phyloP scores from a whole-genome alignment of 2,797 vertebrate genomes.

The Chrosomus eos region DNA sequence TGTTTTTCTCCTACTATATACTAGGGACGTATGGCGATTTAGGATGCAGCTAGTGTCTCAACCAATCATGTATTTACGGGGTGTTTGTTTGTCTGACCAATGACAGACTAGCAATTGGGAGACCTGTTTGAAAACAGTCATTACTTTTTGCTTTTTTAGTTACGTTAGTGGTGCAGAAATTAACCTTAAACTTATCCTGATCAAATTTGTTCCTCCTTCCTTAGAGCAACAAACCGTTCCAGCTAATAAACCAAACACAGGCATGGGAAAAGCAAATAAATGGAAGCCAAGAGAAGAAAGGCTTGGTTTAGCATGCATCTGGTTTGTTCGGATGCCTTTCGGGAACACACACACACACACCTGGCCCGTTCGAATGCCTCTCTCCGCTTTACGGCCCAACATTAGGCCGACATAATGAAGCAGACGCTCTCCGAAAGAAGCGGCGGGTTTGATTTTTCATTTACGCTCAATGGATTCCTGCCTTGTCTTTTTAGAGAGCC shows the following conservation, averaged over 20 bases:
- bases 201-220: constrained; percentile 89
- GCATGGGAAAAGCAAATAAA: constrained; percentile 11
- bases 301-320: constrained; percentile 29
- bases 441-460: constrained; percentile 56
- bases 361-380: constrained; percentile 18
- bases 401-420: constrained; percentile 52
- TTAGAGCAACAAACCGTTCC: constrained; percentile 86
- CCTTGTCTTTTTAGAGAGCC: constrained; percentile 50
- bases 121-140: background rate
- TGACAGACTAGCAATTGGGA: background rate
- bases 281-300: constrained; percentile 14
- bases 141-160: background rate
- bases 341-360: constrained; percentile 18
- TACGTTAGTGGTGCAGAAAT: background rate
- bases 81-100: background rate
- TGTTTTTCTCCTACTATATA: background rate
- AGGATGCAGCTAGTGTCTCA: no score
- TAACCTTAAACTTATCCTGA: constrained; percentile 66
- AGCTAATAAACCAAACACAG: constrained; percentile 66
- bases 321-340: constrained; percentile 11
- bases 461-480: constrained; percentile 58
- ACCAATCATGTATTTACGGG: background rate
- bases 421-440: constrained; percentile 52
- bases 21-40: background rate
- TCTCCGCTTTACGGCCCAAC: constrained; percentile 37